Percentiles rank a stretch among this genome's conserved stretches.
Conservation (phyloP, 2,797 vertebrate genomes). For the Carcharodon carcharias region DNA sequence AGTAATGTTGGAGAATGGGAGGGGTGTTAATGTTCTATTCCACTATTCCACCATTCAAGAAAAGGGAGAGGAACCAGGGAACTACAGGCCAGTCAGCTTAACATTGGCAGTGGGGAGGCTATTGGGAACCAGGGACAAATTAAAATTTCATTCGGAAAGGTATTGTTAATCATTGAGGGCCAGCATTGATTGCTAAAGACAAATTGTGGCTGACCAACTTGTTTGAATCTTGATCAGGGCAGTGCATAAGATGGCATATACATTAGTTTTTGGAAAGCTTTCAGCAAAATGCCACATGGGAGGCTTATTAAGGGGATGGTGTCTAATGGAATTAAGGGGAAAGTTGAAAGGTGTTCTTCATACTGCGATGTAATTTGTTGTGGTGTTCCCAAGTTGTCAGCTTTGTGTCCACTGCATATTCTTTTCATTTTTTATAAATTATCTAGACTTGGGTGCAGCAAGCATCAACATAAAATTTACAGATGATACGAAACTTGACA, state of each 20-base stretch:
- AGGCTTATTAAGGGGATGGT: background rate
- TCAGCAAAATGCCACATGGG: background rate
- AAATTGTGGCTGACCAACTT: background rate
- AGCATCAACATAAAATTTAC: too few relatives aligned
- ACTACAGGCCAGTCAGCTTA: too few relatives aligned
- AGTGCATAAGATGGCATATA: background rate
- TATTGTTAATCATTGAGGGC: background rate
- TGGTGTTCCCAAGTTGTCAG: background rate
- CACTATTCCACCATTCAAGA: too few relatives aligned
- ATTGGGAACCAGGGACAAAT: background rate
- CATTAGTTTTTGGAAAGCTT: background rate
- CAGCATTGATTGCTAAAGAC: background rate
- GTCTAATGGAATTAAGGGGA: background rate
- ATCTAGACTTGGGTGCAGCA: too few relatives aligned
- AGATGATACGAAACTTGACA: too few relatives aligned
- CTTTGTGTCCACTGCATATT: too few relatives aligned
- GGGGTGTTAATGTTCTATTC: background rate
- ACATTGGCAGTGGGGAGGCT: background rate
- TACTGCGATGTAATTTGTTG: background rate
- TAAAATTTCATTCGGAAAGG: background rate
- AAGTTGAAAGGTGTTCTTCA: background rate
- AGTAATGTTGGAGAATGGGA: background rate
- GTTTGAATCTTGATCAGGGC: background rate
- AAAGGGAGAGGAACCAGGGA: too few relatives aligned
- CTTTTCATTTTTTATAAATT: too few relatives aligned